Evolutionary conservation across 2,888 invertebrate genomes (phyloP).

Genomic region (Spisula subtruncata): DNA sequence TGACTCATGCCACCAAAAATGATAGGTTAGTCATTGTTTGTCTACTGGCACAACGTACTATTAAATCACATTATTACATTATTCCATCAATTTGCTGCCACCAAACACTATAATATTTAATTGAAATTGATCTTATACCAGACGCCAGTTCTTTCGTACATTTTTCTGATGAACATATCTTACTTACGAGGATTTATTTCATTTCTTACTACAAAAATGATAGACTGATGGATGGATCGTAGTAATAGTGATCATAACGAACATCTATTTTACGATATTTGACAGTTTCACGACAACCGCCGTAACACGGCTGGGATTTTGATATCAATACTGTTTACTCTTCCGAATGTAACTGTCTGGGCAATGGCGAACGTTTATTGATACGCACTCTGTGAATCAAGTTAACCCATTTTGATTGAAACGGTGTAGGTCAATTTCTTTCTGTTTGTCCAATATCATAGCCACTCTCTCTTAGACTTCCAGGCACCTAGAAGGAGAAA

Average conservation of each 20-base stretch:
- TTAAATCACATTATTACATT: background rate
- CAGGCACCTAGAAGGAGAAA: background rate
- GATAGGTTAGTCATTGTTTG: conserved; percentile 21
- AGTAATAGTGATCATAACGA: background rate
- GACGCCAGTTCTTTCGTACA: background rate
- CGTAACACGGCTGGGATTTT: conserved; percentile 24
- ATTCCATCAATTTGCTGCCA: background rate
- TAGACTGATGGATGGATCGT: background rate
- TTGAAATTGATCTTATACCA: background rate
- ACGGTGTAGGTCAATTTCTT: conserved; percentile 20
- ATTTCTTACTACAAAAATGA: background rate
- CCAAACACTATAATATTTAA: background rate
- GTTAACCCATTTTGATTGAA: conserved; percentile 20
- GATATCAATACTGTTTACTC: conserved; percentile 22
- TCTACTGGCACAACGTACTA: background rate
- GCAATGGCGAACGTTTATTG: background rate
- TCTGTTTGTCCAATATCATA: conserved; percentile 12
- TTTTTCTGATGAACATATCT: background rate
- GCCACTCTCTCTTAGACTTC: background rate
- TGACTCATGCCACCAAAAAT: conserved; percentile 17
- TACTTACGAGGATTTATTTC: conserved; percentile 20
- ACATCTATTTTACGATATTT: conserved; percentile 26
- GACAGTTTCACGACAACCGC: conserved; percentile 5
- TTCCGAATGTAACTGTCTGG: conserved; percentile 17
- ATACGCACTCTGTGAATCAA: conserved; percentile 7